Evolutionary conservation across 2,888 invertebrate genomes (phyloP).

Genomic region (Scaptomyza caliginosa): DNA sequence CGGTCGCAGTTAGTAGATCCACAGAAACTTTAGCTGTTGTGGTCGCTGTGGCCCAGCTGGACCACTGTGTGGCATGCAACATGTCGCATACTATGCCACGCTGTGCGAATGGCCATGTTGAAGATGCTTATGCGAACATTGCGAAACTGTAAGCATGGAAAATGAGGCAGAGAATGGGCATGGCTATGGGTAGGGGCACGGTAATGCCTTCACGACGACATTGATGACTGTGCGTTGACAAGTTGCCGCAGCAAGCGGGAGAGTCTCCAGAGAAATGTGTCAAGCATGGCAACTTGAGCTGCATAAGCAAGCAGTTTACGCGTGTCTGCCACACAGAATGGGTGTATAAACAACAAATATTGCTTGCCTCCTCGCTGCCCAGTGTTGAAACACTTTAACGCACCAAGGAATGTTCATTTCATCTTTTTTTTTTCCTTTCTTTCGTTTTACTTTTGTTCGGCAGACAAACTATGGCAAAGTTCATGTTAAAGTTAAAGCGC

Average conservation of each 20-base stretch:
- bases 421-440: not conserved
- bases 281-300: conserved; percentile 74
- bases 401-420: conserved; percentile 20
- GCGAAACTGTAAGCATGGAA: conserved; percentile 34
- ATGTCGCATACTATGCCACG: conserved; percentile 18
- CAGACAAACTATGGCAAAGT: conserved; percentile 55
- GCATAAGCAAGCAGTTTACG: conserved; percentile 71
- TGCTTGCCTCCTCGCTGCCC: conserved; percentile 23
- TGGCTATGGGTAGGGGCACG: conserved; percentile 41
- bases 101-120: not conserved
- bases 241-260: conserved; percentile 47
- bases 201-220: conserved; percentile 65
- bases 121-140: conserved; percentile 52
- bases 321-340: conserved; percentile 34
- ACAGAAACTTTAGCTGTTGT: conserved; percentile 13
- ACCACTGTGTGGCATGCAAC: conserved; percentile 56
- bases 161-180: conserved; percentile 20
- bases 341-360: conserved; percentile 19
- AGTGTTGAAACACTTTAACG: conserved; percentile 40
- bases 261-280: conserved; percentile 72
- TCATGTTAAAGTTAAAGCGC: conserved; percentile 48
- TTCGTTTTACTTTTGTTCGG: not conserved
- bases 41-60: conserved; percentile 56
- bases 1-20: conserved; percentile 35
- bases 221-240: conserved; percentile 76